These are phyloP conservation scores for Sycobia sp. DNA, from an alignment of 1,140 invertebrate species.

Conservation along the genomic window DNA sequence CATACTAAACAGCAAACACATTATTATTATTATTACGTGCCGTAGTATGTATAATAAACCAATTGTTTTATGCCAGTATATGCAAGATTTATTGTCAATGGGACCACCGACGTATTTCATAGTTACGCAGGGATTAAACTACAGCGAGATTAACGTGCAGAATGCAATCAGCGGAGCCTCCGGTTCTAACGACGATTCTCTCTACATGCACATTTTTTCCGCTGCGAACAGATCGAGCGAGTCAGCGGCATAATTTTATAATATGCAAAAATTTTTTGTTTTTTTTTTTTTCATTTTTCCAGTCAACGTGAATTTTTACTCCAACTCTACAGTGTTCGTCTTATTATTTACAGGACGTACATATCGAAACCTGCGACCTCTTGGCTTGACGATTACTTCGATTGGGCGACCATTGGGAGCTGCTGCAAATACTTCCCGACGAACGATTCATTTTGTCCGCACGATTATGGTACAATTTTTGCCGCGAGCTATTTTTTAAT, in stretches of 20 bases:
- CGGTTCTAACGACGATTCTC: constrained; percentile 79
- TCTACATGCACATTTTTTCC: constrained; percentile 82
- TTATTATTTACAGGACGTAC: constrained; percentile 69
- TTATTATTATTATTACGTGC: neutral
- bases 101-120: constrained; percentile 98
- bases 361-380: constrained; percentile 86
- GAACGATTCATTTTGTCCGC: constrained; percentile 73
- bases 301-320: too few relatives aligned
- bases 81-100: constrained; percentile 89
- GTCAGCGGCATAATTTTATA: neutral
- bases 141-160: constrained; percentile 74
- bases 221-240: constrained; percentile 63
- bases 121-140: constrained; percentile 82
- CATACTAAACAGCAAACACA: neutral
- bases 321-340: too few relatives aligned
- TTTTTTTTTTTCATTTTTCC: neutral
- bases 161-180: constrained; percentile 85
- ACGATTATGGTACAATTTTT: constrained; percentile 49
- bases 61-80: constrained; percentile 61
- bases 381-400: constrained; percentile 97
- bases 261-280: neutral
- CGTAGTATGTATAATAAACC: neutral
- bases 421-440: constrained; percentile 67
- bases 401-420: constrained; percentile 72
- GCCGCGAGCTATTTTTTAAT: neutral